A percentile compares a stretch with the other conserved stretches of the same genome.
These are phyloP conservation scores for Alauda arvensis DNA, from an alignment of 2,797 vertebrate genomes.

Conservation along the genomic window DNA sequence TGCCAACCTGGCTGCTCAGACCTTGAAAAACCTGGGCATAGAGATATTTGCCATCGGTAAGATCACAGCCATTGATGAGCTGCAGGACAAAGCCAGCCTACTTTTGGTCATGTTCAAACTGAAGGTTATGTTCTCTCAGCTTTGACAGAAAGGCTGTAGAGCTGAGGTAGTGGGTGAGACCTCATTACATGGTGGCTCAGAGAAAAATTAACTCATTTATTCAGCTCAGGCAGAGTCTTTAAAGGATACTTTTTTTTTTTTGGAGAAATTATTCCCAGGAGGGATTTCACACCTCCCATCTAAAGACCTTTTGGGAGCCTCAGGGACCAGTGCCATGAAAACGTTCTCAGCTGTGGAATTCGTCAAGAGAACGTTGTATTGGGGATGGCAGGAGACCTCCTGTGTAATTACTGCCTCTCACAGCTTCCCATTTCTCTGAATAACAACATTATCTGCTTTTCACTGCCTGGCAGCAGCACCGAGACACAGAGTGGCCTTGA, in stretches of 20 bases:
- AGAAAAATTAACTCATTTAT: neutral
- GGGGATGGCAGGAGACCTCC: neutral
- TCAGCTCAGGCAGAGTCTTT: neutral
- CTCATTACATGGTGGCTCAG: neutral
- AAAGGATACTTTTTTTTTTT: neutral
- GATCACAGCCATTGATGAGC: neutral
- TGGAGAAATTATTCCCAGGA: neutral
- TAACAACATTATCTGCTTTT: neutral
- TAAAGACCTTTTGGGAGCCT: neutral
- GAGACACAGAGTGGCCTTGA: neutral
- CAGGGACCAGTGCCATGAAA: neutral
- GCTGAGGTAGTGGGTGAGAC: neutral
- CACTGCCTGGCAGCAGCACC: neutral
- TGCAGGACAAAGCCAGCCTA: neutral
- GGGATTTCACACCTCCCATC: neutral
- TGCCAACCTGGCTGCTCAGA: constrained; percentile 76
- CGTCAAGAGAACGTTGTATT: neutral
- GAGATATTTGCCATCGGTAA: constrained; percentile 92
- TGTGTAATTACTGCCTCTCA: neutral
- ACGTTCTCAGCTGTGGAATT: neutral
- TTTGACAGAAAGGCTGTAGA: neutral
- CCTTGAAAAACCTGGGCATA: constrained; percentile 81
- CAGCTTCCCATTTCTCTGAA: neutral
- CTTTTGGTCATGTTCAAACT: neutral
- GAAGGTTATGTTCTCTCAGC: neutral